These are phyloP conservation scores for Calycopis cecrops DNA, from an alignment of 1,140 invertebrate species.

Conservation along the genomic window DNA sequence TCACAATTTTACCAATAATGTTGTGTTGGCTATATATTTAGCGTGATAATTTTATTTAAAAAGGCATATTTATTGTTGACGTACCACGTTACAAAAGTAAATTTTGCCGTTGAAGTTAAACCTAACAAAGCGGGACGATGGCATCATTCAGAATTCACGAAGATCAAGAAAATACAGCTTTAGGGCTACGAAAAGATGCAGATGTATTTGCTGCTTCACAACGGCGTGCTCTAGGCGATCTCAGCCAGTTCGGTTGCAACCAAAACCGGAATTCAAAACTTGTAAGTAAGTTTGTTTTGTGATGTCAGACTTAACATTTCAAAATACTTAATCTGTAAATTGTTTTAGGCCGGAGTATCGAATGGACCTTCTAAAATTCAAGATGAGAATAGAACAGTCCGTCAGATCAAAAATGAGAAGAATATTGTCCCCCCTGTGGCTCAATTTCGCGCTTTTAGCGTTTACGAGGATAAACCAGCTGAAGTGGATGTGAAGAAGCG, in stretches of 20 bases:
- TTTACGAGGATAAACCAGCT: constrained; percentile 80
- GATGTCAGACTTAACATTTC: constrained; percentile 2
- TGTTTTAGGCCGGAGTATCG: constrained; percentile 53
- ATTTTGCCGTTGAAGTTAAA: constrained; percentile 48
- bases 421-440: constrained; percentile 76
- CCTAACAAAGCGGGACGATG: constrained; percentile 70
- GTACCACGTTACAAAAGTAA: neutral
- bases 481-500: constrained; percentile 71
- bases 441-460: constrained; percentile 82
- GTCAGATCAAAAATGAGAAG: constrained; percentile 66
- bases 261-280: constrained; percentile 61
- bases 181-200: constrained; percentile 58
- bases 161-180: constrained; percentile 79
- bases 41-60: constrained; percentile 35
- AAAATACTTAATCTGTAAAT: constrained; percentile 11
- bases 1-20: constrained; percentile 50
- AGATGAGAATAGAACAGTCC: constrained; percentile 62
- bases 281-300: constrained; percentile 46
- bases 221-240: constrained; percentile 75
- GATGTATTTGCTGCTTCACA: constrained; percentile 66
- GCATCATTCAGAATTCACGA: constrained; percentile 80
- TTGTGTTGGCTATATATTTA: constrained; percentile 32
- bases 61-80: constrained; percentile 21
- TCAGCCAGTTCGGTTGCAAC: constrained; percentile 62
- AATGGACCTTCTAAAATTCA: constrained; percentile 66